These are phyloP conservation scores for Drosophila yooni DNA, from an alignment of 2,888 invertebrate genomes.

Conservation along the genomic window DNA sequence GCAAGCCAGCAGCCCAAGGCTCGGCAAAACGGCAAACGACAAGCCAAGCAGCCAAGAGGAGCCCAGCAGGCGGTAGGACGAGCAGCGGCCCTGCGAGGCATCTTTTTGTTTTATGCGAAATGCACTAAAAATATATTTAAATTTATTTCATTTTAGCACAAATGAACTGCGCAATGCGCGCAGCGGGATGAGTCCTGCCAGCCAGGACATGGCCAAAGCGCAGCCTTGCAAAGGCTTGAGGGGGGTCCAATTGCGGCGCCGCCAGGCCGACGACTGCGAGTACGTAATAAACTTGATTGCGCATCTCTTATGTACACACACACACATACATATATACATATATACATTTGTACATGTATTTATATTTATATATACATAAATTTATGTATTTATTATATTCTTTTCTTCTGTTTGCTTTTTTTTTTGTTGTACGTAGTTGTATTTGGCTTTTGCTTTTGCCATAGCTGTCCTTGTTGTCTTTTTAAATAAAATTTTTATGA, in stretches of 20 bases:
- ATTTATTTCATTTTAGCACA: conserved; percentile 78
- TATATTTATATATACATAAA: neutral
- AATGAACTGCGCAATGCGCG: conserved; percentile 66
- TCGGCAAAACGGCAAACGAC: neutral
- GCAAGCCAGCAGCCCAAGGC: neutral
- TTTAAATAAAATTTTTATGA: conserved; percentile 80
- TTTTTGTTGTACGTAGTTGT: conserved; percentile 4
- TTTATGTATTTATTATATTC: conserved; percentile 4
- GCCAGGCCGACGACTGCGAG: conserved; percentile 65
- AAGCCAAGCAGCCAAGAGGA: neutral
- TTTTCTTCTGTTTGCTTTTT: neutral
- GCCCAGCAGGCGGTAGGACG: conserved; percentile 6
- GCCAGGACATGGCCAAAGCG: conserved; percentile 66
- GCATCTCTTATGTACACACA: conserved; percentile 62
- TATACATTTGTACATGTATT: neutral
- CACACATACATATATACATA: neutral
- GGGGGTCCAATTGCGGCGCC: conserved; percentile 55
- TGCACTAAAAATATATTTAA: conserved; percentile 81
- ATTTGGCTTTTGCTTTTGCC: conserved; percentile 14
- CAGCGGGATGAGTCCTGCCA: conserved; percentile 17
- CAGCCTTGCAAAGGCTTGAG: conserved; percentile 63
- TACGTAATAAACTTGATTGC: conserved; percentile 80
- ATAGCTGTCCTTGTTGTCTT: conserved; percentile 46
- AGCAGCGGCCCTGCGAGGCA: conserved; percentile 63
- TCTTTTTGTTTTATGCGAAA: conserved; percentile 81